Conservation (phyloP, 2,888 invertebrate species). For the Spatulosminthurus flaviceps region DNA sequence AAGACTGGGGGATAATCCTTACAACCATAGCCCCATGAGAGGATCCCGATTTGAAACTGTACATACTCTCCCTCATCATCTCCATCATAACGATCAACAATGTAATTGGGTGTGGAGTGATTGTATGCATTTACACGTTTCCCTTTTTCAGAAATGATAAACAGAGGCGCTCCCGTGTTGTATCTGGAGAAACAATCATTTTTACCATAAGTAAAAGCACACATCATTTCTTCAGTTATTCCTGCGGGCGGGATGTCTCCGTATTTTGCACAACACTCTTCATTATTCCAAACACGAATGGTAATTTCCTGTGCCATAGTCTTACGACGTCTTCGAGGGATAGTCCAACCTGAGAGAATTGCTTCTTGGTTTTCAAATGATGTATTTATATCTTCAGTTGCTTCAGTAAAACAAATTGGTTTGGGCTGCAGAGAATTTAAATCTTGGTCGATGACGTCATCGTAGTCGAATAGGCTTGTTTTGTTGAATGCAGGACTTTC, state of each 20-base stretch:
- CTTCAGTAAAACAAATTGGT: conserved; percentile 46
- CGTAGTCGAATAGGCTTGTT: conserved; percentile 40
- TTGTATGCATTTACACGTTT: conserved; percentile 42
- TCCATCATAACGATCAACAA: conserved; percentile 38
- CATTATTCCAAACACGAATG: conserved; percentile 49
- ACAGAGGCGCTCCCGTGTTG: conserved; percentile 43
- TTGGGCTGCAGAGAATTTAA: conserved; percentile 29
- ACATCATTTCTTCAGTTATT: conserved; percentile 47
- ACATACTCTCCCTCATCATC: conserved; percentile 47
- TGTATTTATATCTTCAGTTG: conserved; percentile 25
- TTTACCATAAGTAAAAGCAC: conserved; percentile 43
- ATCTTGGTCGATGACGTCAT: conserved; percentile 39
- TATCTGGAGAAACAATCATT: conserved; percentile 46
- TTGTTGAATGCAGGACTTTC: conserved; percentile 47
- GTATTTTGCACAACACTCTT: conserved; percentile 46
- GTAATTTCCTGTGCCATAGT: conserved; percentile 41
- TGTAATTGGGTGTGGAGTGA: conserved; percentile 41
- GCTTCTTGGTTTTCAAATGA: conserved; percentile 42
- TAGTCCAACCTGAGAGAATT: conserved; percentile 41
- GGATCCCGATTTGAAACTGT: conserved; percentile 40
- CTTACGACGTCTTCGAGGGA: conserved; percentile 30
- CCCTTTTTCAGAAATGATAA: conserved; percentile 41
- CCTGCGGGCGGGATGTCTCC: conserved; percentile 49
- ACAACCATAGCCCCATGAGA: conserved; percentile 45
- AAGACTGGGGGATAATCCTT: conserved; percentile 45